These are phyloP conservation scores for Onchidella celtica DNA, from an alignment of 2,888 invertebrate species.

Conservation along the genomic window DNA sequence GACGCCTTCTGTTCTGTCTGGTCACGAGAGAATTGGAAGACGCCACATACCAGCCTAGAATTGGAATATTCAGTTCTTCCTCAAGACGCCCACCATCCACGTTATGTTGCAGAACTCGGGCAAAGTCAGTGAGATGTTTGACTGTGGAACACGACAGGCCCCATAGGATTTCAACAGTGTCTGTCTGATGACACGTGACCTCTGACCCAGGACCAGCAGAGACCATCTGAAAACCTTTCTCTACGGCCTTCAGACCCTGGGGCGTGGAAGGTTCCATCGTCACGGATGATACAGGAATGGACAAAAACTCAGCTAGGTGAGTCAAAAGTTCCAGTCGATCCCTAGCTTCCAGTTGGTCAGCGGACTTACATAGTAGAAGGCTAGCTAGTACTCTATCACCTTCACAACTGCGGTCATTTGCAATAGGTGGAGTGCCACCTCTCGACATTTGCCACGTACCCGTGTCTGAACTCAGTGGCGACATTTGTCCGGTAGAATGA, in stretches of 20 bases:
- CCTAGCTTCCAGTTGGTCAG: conserved; percentile 40
- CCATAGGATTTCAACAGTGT: conserved; percentile 56
- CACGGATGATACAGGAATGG: conserved; percentile 43
- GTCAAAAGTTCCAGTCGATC: conserved; percentile 46
- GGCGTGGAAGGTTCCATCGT: conserved; percentile 42
- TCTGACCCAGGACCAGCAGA: conserved; percentile 55
- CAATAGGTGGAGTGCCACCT: neutral
- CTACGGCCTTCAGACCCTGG: conserved; percentile 39
- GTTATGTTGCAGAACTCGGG: conserved; percentile 57
- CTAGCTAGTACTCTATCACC: conserved; percentile 48
- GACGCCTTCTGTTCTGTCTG: conserved; percentile 29
- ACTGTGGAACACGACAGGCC: conserved; percentile 51
- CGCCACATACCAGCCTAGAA: conserved; percentile 59
- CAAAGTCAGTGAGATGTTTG: conserved; percentile 53
- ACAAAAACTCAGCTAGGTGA: conserved; percentile 55
- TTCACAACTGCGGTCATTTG: conserved; percentile 27
- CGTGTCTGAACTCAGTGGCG: neutral
- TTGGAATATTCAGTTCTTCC: conserved; percentile 49
- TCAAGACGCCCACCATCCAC: conserved; percentile 55
- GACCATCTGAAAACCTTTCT: conserved; percentile 51
- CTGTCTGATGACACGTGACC: conserved; percentile 29
- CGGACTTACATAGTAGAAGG: conserved; percentile 50
- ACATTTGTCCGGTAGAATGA: neutral
- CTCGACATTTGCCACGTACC: neutral
- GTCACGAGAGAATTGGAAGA: conserved; percentile 43